Evolutionary conservation across 2,797 vertebrate genomes (phyloP).

Genomic region (Schizopygopsis pylzovi): DNA sequence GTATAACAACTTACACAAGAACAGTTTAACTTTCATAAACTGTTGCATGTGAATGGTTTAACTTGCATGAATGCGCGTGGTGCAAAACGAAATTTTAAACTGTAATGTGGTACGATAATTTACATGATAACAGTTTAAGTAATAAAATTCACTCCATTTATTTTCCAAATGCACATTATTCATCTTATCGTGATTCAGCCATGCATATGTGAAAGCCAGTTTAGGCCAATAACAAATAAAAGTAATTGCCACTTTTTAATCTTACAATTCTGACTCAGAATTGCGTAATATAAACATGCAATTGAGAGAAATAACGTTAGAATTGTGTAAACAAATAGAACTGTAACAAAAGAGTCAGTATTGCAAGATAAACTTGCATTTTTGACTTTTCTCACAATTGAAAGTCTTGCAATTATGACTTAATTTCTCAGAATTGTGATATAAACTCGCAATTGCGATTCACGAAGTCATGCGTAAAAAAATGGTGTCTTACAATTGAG

Average conservation of each 20-base stretch:
- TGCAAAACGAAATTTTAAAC: neutral
- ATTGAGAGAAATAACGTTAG: no score
- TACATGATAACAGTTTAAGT: neutral
- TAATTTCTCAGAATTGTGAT: no score
- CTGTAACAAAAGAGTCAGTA: no score
- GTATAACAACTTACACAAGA: neutral
- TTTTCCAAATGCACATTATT: neutral
- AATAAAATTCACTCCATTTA: neutral
- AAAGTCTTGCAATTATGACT: no score
- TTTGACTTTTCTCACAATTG: no score
- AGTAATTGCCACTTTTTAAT: neutral
- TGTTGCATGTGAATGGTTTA: neutral
- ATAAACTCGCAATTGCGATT: no score
- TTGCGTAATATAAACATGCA: no score
- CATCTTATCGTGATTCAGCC: neutral
- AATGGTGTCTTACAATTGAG: neutral
- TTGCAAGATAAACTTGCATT: no score
- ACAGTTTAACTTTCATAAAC: neutral
- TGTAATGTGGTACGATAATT: neutral
- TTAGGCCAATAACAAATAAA: neutral
- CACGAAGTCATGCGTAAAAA: neutral
- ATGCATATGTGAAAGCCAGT: neutral
- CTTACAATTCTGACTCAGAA: neutral
- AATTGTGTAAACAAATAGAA: no score
- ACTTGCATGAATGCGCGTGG: neutral